phyloP scores from a whole-genome alignment of 2,797 vertebrate genomes.

The Okamejei kenojei region DNA sequence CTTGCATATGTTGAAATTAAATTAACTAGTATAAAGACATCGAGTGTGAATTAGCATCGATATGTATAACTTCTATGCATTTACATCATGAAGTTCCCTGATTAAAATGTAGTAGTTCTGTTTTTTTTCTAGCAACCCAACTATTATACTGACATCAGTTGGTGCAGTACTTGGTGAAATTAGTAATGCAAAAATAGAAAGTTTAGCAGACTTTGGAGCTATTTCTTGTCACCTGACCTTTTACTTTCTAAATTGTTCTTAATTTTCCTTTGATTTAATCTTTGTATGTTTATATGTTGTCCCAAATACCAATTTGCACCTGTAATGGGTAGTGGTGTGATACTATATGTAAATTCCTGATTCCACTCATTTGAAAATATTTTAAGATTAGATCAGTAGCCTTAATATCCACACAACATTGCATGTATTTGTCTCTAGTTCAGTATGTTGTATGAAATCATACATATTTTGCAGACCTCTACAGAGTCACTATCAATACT shows the following conservation, averaged over 20 bases:
- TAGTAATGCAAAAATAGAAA: not conserved
- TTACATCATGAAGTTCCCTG: not conserved
- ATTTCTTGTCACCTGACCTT: not conserved
- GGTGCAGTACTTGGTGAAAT: not conserved
- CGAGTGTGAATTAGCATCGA: constrained; percentile 25
- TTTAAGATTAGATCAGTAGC: constrained; percentile 30
- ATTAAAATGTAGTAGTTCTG: not conserved
- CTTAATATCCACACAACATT: not conserved
- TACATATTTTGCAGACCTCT: constrained; percentile 24
- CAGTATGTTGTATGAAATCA: constrained; percentile 8
- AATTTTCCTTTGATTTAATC: not conserved
- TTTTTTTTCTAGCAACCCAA: not conserved
- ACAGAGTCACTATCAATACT: not conserved
- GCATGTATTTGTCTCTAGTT: constrained; percentile 7
- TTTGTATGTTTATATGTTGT: not conserved
- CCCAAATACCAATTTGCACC: not conserved
- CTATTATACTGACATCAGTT: not conserved
- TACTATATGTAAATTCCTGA: not conserved
- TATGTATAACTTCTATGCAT: constrained; percentile 24
- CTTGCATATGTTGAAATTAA: constrained; percentile 17
- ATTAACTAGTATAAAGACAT: not conserved
- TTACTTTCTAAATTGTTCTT: constrained; percentile 8
- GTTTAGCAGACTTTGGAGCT: not conserved
- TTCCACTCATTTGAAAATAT: constrained; percentile 3
- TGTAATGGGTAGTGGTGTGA: not conserved